phyloP scores from a whole-genome alignment of 2,888 invertebrate genomes.

The Melolontha melolontha region DNA sequence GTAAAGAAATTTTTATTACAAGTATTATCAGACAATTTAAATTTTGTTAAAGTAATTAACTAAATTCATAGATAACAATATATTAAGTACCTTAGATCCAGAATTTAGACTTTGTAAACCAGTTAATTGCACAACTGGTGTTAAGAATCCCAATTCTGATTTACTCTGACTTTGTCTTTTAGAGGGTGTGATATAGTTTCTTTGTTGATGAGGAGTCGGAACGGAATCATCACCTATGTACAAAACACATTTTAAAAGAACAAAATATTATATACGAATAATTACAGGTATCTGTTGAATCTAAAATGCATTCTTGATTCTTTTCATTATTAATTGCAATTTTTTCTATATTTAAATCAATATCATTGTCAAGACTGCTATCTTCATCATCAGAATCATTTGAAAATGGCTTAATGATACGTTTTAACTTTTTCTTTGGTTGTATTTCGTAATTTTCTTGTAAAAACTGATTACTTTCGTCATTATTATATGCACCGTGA shows the following conservation, averaged over 20 bases:
- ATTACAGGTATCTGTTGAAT: conserved; percentile 48
- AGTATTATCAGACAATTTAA: no score
- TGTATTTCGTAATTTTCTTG: conserved; percentile 31
- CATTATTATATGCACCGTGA: conserved; percentile 6
- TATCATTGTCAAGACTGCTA: conserved; percentile 6
- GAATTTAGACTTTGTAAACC: conserved; percentile 62
- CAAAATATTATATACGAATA: conserved; percentile 10
- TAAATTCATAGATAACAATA: no score
- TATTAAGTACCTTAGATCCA: conserved; percentile 60
- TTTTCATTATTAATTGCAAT: conserved; percentile 13
- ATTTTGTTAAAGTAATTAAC: no score
- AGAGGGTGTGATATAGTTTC: conserved; percentile 53
- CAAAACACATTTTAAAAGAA: conserved; percentile 22
- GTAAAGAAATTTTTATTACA: no score
- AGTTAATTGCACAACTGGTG: conserved; percentile 66
- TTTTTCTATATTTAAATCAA: conserved; percentile 3
- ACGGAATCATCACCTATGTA: conserved; percentile 56
- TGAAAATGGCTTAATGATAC: conserved; percentile 57
- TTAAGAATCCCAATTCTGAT: conserved; percentile 63
- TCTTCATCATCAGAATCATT: conserved; percentile 61
- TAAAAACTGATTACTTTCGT: neutral
- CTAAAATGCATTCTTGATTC: conserved; percentile 30
- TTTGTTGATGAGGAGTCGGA: conserved; percentile 57
- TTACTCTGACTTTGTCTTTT: conserved; percentile 51
- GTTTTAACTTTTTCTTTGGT: conserved; percentile 49